Evolutionary conservation across 2,113 vertebrate species (phyloP), one percentile per base, ranked within the genome.

Genomic region (Oreochromis aureus): DNA sequence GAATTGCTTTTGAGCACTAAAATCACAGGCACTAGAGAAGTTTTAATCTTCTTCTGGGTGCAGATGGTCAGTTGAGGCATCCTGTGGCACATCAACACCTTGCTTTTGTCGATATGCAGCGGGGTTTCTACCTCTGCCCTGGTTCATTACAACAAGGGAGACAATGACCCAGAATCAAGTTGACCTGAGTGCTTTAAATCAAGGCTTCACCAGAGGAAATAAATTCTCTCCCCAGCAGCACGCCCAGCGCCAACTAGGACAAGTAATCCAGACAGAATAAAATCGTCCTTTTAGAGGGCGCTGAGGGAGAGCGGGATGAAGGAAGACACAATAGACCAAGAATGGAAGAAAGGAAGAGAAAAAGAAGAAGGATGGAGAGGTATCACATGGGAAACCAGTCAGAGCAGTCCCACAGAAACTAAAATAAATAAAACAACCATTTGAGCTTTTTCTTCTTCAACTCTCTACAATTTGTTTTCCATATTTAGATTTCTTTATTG

Each of bases 131-230:
- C 91, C 90, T 85, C 92, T 93, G 94, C 87, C 94, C 95, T 95
- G 92, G 87, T 95, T 96, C 85, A 48, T 84, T 87, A 88, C 85
- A 54, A 81, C 95, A 92, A 90, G 95, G 95, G 93, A 95, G 84
- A 94, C 84, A 27, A 55, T 93, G 96, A 95, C 96, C 96, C 94
- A 96, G 95, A 96, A 96, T 95, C 92, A 51, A 80, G 86, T 89
- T 92, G 94, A 94, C 94, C 94, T 89, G 84, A 91, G 90, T 59
- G 78, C 92, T 94, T 96, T 94, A 93, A 95, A 95, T 94, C 93
- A 91, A 94, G 93, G 86, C 90, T 92, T 48, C 84, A 88, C 81
- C 15, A 44, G 87, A 94, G 93, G 88, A 94, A 90, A 93, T 90
- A 92, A 89, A 93, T 91, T 93, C 92, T 86, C 90, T 84, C 87